Conservation (phyloP, 1,140 invertebrate genomes). For the Galleria mellonella region DNA sequence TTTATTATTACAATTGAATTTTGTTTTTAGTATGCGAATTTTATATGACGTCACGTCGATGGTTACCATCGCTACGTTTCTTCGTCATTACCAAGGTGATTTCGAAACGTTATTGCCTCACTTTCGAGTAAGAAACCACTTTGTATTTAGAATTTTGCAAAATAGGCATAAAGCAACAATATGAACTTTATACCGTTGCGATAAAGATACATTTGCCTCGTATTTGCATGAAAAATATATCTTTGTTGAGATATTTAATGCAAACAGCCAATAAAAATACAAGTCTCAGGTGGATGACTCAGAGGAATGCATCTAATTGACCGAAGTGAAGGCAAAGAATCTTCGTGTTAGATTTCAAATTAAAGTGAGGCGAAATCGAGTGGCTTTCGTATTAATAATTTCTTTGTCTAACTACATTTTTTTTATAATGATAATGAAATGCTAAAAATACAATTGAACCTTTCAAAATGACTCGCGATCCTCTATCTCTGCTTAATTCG, state of each 20-base stretch:
- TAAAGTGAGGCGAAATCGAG: constrained; percentile 40
- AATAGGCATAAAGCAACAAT: constrained; percentile 1
- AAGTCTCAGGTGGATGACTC: constrained; percentile 56
- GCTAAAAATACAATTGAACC: no score
- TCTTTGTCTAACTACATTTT: neutral
- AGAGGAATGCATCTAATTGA: constrained; percentile 63
- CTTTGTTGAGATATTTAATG: constrained; percentile 40
- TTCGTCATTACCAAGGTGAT: constrained; percentile 28
- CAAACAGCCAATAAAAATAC: constrained; percentile 57
- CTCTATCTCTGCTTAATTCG: no score
- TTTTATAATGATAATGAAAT: neutral
- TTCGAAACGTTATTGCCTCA: constrained; percentile 25
- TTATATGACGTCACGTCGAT: constrained; percentile 21
- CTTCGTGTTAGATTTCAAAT: constrained; percentile 52
- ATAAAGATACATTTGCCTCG: constrained; percentile 29
- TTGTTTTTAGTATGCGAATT: constrained; percentile 23
- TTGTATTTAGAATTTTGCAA: constrained; percentile 12
- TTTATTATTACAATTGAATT: constrained; percentile 11
- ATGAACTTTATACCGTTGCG: constrained; percentile 24
- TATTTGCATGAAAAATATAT: constrained; percentile 23
- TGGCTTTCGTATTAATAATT: neutral
- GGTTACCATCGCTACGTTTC: constrained; percentile 3
- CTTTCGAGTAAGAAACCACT: constrained; percentile 25
- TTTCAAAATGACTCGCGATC: no score
- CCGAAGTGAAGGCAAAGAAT: constrained; percentile 44